Conservation (phyloP, 2,113 vertebrate species). For the Solenodon paradoxus region DNA sequence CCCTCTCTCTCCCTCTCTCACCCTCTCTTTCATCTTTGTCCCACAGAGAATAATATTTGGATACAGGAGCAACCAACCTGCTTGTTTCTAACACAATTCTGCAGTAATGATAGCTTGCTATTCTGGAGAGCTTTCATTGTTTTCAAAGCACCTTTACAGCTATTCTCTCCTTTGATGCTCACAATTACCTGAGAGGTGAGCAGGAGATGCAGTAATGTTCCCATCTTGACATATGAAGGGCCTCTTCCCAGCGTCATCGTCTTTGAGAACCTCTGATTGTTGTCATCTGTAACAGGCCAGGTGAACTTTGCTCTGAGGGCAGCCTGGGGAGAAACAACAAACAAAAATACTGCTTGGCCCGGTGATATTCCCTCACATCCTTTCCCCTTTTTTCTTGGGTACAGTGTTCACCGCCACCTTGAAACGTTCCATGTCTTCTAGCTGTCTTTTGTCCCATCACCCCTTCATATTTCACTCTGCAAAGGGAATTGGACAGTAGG, state of each 20-base stretch:
- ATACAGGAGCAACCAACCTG: background rate
- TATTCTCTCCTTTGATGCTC: background rate
- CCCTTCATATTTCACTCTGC: background rate
- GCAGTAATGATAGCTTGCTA: background rate
- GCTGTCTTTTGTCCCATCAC: background rate
- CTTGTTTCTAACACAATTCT: background rate
- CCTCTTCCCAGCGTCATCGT: background rate
- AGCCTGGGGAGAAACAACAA: background rate
- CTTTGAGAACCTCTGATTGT: background rate
- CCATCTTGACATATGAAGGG: background rate
- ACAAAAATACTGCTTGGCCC: background rate
- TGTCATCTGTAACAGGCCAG: background rate
- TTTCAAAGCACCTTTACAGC: background rate
- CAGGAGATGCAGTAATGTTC: background rate
- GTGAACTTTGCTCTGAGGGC: background rate
- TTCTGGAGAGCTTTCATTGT: background rate
- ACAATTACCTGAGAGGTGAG: background rate
- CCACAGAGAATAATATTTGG: background rate
- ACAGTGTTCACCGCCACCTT: background rate
- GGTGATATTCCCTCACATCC: rapidly evolving
- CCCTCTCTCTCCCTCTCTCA: background rate
- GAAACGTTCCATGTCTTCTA: background rate
- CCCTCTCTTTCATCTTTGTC: background rate
- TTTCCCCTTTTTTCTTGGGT: background rate
- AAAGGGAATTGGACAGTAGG: no score